Base-by-base conservation (phyloP, 2,113 vertebrate genomes). In the Sinocyclocheilus anophthalmus region DNA sequence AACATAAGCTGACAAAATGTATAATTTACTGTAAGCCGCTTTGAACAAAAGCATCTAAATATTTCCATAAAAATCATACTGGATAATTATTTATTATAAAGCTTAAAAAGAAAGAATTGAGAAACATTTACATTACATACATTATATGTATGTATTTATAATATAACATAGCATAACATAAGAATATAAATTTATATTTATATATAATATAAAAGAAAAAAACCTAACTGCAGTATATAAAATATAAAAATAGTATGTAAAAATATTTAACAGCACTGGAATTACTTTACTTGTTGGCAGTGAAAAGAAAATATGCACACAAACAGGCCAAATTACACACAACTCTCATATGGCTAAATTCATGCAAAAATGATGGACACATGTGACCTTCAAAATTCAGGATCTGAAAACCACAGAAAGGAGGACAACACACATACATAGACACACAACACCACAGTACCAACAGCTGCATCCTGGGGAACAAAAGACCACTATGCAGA, bases 401-500 rank as follows among this genome's bases (percentile, higher is more conserved):
- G 16, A 50, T 50, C 18, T 48, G n/a, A 50, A 45, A 81, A 24
- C 61, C 16, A 48, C 42, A 39, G 10, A 10, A 33, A 53, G 69
- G 14, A 42, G 39, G 18, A 83, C 45, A 55, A 45, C 33, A 42
- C 73, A 42, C 30, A 57, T 6, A 39, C 20, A 30, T 7, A 33
- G 37, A 72, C 84, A 85, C 76, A 85, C 22, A 61, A 22, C 55
- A 72, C 39, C 67, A 30, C 45, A 70, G 22, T 37, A 4, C 78
- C 57, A 72, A 86, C 78, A 81, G 67, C 67, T 75, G 78, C 59
- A 78, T 81, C 72, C 63, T 73, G 78, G 77, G 55, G 69, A 84
- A 84, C 82, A 84, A 73, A 84, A 84, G 69, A 84, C 50, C 82
- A 73, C 50, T 75, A 37, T 73, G 82, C 75, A 59, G 69, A 84